Percentiles rank a stretch among this genome's conserved stretches.
Conservation (phyloP, 2,797 vertebrate genomes). For the Amazona finschi region DNA sequence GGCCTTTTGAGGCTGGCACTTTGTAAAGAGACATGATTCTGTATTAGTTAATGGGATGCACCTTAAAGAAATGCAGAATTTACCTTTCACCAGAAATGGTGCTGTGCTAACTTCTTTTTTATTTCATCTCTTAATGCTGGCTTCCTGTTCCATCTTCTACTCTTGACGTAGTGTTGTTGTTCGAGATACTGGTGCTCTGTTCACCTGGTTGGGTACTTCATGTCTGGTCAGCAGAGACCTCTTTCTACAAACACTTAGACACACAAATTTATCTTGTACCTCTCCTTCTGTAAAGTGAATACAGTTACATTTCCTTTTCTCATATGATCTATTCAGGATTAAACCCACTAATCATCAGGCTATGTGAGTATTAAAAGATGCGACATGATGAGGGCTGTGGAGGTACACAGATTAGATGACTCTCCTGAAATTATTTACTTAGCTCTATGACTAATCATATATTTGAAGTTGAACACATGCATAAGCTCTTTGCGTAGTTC, state of each 20-base stretch:
- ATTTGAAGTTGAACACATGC: neutral
- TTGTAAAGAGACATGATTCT: neutral
- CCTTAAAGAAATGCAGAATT: neutral
- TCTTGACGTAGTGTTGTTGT: neutral
- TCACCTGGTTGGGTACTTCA: neutral
- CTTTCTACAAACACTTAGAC: neutral
- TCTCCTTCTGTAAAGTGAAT: neutral
- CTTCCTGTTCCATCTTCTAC: neutral
- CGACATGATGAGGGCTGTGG: neutral
- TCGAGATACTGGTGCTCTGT: neutral
- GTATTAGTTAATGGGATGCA: neutral
- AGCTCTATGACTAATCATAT: slow-evolving; percentile 57
- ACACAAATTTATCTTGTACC: neutral
- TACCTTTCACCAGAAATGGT: neutral
- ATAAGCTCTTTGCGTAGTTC: neutral
- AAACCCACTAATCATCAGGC: neutral
- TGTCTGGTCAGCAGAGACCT: neutral
- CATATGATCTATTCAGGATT: neutral
- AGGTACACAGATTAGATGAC: slow-evolving; percentile 40
- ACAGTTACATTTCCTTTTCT: neutral
- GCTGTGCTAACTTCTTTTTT: neutral
- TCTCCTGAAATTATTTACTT: slow-evolving; percentile 51
- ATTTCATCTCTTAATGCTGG: neutral
- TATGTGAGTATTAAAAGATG: slow-evolving; percentile 2
- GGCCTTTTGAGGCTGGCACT: neutral